These are phyloP conservation scores for Acanthurus lineatus DNA, from an alignment of 2,797 vertebrate genomes.

Conservation along the genomic window DNA sequence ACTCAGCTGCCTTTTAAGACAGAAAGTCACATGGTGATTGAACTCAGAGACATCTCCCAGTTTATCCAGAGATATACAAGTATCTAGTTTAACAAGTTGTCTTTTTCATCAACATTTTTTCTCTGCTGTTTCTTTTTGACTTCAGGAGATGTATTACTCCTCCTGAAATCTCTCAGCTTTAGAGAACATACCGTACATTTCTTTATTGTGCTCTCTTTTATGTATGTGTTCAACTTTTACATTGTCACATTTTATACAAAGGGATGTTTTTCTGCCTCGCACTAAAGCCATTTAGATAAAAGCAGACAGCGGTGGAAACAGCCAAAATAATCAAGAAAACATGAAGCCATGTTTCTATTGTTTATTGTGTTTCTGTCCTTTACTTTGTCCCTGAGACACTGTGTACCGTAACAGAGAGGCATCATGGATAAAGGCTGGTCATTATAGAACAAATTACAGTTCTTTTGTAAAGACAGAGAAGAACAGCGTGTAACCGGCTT, in stretches of 20 bases:
- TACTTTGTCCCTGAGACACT: not conserved
- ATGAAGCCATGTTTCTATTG: not conserved
- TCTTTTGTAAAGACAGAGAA: constrained; percentile 22
- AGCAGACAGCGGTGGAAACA: not conserved
- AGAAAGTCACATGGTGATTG: too few species aligned
- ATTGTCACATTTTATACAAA: not conserved
- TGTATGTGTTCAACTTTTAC: not conserved
- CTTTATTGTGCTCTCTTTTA: not conserved
- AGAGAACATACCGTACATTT: not conserved
- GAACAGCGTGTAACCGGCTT: not conserved
- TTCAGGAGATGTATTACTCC: too few species aligned
- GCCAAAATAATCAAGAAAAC: constrained; percentile 2
- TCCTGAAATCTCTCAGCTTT: not conserved
- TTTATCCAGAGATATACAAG: too few species aligned
- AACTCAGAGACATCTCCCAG: too few species aligned
- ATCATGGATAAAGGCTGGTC: constrained; percentile 5
- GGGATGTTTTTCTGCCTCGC: not conserved
- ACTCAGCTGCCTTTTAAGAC: too few species aligned
- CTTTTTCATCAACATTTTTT: not conserved
- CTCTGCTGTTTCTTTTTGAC: too few species aligned
- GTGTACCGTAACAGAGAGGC: not conserved
- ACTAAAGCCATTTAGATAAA: not conserved
- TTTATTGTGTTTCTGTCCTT: not conserved
- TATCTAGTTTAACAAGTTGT: not conserved
- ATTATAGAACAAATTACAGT: not conserved